These are phyloP conservation scores for Plagodis dolabraria DNA, from an alignment of 2,888 invertebrate genomes.

Conservation along the genomic window DNA sequence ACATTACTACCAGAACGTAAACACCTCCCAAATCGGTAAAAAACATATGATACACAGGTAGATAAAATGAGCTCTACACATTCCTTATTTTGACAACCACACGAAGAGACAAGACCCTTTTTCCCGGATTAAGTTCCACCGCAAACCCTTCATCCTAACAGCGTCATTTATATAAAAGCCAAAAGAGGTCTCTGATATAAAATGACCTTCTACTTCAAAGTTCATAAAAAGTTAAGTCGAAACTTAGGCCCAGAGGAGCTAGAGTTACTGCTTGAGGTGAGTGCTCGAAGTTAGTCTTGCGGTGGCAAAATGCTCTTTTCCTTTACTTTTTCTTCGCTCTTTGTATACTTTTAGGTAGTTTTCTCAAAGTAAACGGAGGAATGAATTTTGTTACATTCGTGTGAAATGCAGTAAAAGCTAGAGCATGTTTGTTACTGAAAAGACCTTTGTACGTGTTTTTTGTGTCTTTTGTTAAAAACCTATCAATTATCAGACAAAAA, in stretches of 20 bases:
- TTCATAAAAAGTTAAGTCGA: constrained; percentile 43
- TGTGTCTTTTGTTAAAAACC: too few relatives aligned
- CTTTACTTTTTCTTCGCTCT: constrained; percentile 10
- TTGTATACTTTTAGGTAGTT: constrained; percentile 20
- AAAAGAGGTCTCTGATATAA: constrained; percentile 32
- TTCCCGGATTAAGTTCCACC: constrained; percentile 7
- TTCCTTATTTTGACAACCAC: constrained; percentile 12
- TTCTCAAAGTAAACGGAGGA: constrained; percentile 8
- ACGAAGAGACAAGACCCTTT: constrained; percentile 3
- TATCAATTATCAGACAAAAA: too few relatives aligned
- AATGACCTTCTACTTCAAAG: constrained; percentile 42
- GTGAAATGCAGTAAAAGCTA: background rate
- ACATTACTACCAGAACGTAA: too few relatives aligned
- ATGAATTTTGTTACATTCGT: background rate
- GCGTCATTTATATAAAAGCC: constrained; percentile 21
- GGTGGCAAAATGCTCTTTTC: constrained; percentile 30
- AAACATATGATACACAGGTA: background rate
- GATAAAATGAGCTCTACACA: background rate
- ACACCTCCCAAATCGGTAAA: too few relatives aligned
- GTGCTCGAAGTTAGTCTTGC: constrained; percentile 18
- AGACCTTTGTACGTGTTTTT: too few relatives aligned
- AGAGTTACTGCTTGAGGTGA: constrained; percentile 22
- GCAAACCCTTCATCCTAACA: constrained; percentile 11
- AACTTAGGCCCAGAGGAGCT: constrained; percentile 32
- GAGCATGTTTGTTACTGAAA: too few relatives aligned